Evolutionary conservation across 2,888 invertebrate genomes (phyloP).

Genomic region (Stegana nigrithorax): DNA sequence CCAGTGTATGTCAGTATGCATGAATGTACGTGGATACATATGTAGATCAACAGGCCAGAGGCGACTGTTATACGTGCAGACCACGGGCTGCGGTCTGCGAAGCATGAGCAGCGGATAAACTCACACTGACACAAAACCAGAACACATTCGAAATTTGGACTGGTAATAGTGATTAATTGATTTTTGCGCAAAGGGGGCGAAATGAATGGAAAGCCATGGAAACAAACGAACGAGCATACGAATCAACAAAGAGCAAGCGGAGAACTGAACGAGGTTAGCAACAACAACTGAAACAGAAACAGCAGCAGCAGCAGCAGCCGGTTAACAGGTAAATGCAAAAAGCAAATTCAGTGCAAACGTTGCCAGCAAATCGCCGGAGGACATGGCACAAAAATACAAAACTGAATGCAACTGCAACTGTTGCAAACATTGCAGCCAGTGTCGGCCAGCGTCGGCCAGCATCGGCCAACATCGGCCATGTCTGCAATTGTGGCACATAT

Average conservation of each 20-base stretch:
- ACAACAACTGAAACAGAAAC: constrained; percentile 34
- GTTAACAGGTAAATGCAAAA: constrained; percentile 35
- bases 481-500: constrained; percentile 5
- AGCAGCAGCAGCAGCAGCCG: constrained; percentile 40
- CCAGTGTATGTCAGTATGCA: no score
- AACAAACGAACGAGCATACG: background rate
- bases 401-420: constrained; percentile 36
- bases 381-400: constrained; percentile 34
- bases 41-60: no score
- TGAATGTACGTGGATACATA: no score
- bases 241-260: background rate
- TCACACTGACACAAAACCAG: background rate
- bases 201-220: constrained; percentile 41
- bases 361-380: constrained; percentile 44
- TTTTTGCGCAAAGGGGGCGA: constrained; percentile 32
- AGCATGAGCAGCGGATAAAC: constrained; percentile 18
- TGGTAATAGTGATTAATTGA: constrained; percentile 53
- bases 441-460: no score
- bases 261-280: background rate
- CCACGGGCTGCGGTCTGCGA: no score
- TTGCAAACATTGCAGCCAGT: constrained; percentile 27
- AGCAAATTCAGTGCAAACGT: constrained; percentile 32
- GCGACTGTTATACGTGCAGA: no score
- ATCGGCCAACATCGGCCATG: no score
- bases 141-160: constrained; percentile 32